Evolutionary conservation across 2,888 invertebrate genomes (phyloP).

Genomic region (Metacarcinus magister): DNA sequence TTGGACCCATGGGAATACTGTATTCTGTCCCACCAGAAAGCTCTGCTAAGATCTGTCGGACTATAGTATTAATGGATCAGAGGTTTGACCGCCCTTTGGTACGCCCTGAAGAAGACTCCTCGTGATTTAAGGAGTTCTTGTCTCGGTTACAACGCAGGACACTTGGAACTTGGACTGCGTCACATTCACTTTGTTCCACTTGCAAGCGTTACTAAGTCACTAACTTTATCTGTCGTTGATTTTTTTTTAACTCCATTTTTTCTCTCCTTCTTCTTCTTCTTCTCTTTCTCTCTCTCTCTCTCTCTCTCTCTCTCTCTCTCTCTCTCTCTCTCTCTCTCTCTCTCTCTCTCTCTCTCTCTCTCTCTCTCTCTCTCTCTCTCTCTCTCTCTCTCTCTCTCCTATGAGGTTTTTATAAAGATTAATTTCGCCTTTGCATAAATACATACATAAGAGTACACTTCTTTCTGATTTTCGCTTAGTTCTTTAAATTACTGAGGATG

Average conservation of each 20-base stretch:
- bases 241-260: neutral
- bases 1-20: no score
- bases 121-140: neutral
- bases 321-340: slow-evolving; percentile 36
- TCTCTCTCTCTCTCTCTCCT: neutral
- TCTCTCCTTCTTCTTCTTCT: neutral
- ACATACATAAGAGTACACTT: neutral
- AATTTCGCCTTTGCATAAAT: neutral
- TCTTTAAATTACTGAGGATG: neutral
- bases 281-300: slow-evolving; percentile 58
- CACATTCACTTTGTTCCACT: neutral
- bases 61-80: neutral
- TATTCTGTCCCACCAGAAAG: no score
- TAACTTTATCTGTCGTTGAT: neutral
- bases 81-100: neutral
- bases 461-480: neutral
- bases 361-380: slow-evolving; percentile 40
- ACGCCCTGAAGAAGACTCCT: neutral
- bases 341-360: slow-evolving; percentile 46
- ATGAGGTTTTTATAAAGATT: neutral
- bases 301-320: neutral
- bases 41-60: no score
- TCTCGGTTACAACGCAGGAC: neutral
- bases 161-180: neutral
- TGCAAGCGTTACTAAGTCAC: neutral